These are phyloP conservation scores for Mythimna ferrago DNA, from an alignment of 2,888 invertebrate genomes.

Conservation along the genomic window DNA sequence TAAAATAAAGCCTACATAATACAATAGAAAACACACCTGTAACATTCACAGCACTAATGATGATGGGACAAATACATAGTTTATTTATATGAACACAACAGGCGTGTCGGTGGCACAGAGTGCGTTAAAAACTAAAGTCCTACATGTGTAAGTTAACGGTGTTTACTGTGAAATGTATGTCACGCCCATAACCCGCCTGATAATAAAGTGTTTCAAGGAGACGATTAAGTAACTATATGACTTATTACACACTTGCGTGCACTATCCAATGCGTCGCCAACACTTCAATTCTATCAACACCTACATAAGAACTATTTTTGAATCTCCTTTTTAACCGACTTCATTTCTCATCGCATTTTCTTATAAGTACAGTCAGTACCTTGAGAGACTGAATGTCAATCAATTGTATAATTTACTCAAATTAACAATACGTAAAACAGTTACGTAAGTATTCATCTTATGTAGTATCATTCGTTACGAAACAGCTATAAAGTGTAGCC, in stretches of 20 bases:
- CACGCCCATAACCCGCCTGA: conserved; percentile 86
- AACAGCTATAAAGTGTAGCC: conserved; percentile 44
- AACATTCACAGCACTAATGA: conserved; percentile 40
- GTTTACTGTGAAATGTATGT: conserved; percentile 86
- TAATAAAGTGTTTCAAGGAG: conserved; percentile 89
- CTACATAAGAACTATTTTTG: conserved; percentile 61
- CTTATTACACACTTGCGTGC: conserved; percentile 69
- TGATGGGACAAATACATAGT: conserved; percentile 43
- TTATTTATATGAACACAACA: conserved; percentile 44
- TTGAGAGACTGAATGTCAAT: conserved; percentile 30
- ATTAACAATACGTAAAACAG: conserved; percentile 30
- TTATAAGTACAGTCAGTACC: conserved; percentile 6
- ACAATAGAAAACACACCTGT: conserved; percentile 16
- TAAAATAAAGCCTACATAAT: neutral
- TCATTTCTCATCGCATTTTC: conserved; percentile 6
- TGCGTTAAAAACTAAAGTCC: conserved; percentile 64
- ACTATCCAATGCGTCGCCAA: conserved; percentile 57
- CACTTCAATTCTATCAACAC: conserved; percentile 63
- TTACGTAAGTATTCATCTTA: conserved; percentile 33
- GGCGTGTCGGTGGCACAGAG: conserved; percentile 36
- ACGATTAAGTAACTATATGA: conserved; percentile 85
- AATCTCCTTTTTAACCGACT: conserved; percentile 15
- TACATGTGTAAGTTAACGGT: conserved; percentile 69
- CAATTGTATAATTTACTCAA: conserved; percentile 12
- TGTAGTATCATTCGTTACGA: conserved; percentile 40